phyloP scores from a whole-genome alignment of 2,113 vertebrate genomes.

The Baryphthengus martii region DNA sequence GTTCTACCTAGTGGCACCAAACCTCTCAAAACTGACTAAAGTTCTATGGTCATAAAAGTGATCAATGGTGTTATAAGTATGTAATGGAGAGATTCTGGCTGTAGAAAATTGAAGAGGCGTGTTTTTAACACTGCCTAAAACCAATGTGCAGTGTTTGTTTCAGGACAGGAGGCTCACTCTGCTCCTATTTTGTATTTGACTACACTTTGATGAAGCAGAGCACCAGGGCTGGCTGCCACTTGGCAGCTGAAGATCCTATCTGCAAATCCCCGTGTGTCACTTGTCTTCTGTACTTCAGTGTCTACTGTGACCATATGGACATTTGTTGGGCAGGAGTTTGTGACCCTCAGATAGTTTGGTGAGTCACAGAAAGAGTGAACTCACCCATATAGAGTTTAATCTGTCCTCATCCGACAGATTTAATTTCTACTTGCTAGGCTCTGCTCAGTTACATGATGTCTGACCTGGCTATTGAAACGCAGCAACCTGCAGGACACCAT shows the following conservation, averaged over 20 bases:
- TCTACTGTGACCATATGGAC: slow-evolving; percentile 57
- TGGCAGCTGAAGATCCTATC: neutral
- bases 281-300: slow-evolving; percentile 49
- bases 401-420: slow-evolving; percentile 39
- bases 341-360: slow-evolving; percentile 56
- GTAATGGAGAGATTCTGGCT: neutral
- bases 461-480: slow-evolving; percentile 61
- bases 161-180: neutral
- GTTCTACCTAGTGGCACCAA: neutral
- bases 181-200: neutral
- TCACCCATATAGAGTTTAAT: slow-evolving; percentile 54
- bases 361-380: slow-evolving; percentile 69
- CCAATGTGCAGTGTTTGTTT: neutral
- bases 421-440: slow-evolving; percentile 45
- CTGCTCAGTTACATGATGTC: slow-evolving; percentile 47
- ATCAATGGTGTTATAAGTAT: neutral
- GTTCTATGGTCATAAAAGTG: neutral
- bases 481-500: slow-evolving; percentile 34
- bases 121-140: neutral
- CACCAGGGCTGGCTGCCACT: neutral
- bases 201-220: neutral
- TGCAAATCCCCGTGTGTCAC: slow-evolving; percentile 18
- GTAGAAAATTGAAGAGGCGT: neutral
- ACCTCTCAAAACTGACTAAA: neutral
- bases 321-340: slow-evolving; percentile 58